Base-by-base conservation (phyloP, 2,888 invertebrate species). In the Hydrotaea diabolus region DNA sequence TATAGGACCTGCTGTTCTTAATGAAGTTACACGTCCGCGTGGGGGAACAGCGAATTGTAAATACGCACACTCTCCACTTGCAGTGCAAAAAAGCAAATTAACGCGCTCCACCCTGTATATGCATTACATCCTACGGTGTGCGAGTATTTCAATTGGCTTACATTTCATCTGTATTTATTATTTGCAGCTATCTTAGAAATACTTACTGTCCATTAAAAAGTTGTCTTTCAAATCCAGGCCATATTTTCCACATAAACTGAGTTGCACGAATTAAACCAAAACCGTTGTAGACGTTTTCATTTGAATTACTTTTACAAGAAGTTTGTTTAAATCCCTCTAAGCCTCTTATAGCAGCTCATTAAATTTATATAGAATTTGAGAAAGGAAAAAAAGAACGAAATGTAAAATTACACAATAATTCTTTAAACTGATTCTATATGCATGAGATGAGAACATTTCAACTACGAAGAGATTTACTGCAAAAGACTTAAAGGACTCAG, bases 361-460 rank as follows among this genome's bases (percentile, higher is more conserved):
- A 73, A 85, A 82, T 85, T 75, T 74, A 46, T 77, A 79, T 69
- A 74, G 77, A 23, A 81, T 73, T 46, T 66, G 7, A 15, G 17
- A 55, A 46, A 59, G 17, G 53, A 36, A 76, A 66, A 77, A 26
- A 31, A 36, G 59, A 77, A 21, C 53, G 23, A 23, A 57, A 69
- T 1, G 64, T n/a, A n/a, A n/a, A n/a, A n/a, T 71, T 73, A 66
- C 64, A 31, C 69, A 79, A 85, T 82, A 85, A 85, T 85, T 79
- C 85, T 82, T 81, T 69, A 85, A 82, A 88, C 88, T 89, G 89
- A 90, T 90, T 89, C 88, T 78, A 88, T 90, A 90, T 90, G 90
- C 90, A 89, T 90, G 89, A 90, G 88, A 85, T 87, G 88, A 87
- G 86, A 86, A 88, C 78, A 82, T 62, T 84, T 66, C 66, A 69